phyloP scores from a whole-genome alignment of 2,797 vertebrate genomes.

The Xiphorhynchus erythropygius region DNA sequence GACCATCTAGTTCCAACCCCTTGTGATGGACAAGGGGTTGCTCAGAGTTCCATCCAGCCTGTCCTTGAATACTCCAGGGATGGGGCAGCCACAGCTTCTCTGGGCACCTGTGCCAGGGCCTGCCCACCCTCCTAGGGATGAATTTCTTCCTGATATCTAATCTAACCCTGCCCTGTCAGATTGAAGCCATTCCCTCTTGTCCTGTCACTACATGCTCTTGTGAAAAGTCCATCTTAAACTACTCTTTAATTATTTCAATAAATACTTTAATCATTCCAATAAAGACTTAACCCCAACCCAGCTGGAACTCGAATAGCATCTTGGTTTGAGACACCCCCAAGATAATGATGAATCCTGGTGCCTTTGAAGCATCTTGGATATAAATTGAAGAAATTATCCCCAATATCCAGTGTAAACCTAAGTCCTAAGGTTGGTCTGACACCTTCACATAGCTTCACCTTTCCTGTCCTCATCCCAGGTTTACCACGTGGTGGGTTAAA shows the following conservation, averaged over 20 bases:
- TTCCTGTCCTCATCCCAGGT: not conserved
- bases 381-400: not conserved
- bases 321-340: not conserved
- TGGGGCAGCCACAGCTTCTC: not conserved
- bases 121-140: not conserved
- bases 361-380: not conserved
- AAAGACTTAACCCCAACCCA: not conserved
- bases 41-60: not conserved
- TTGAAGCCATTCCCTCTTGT: not conserved
- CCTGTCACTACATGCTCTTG: not conserved
- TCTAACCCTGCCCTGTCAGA: not conserved
- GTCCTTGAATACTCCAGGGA: not conserved
- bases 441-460: not conserved
- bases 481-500: not conserved
- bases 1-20: not conserved
- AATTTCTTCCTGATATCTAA: not conserved
- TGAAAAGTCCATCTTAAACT: not conserved
- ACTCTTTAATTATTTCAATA: not conserved
- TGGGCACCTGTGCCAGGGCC: not conserved
- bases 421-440: not conserved
- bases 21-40: not conserved
- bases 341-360: not conserved
- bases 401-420: too few species aligned
- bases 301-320: not conserved
- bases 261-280: not conserved